phyloP scores from a whole-genome alignment of 2,888 invertebrate species.

The Lepidocyrtoides sp. region DNA sequence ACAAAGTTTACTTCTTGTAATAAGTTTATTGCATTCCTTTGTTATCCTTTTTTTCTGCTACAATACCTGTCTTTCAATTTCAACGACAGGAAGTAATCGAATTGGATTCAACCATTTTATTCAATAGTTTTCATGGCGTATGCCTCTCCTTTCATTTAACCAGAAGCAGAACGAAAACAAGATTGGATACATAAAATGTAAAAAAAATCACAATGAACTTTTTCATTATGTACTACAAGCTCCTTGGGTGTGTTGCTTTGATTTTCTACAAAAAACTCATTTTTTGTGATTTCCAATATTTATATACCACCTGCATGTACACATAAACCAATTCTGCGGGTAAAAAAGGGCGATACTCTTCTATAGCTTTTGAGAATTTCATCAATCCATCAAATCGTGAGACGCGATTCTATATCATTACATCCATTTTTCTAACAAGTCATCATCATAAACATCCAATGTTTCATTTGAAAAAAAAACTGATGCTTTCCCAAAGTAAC shows the following conservation, averaged over 20 bases:
- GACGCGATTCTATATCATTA: no score
- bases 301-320: no score
- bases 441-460: no score
- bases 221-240: not conserved
- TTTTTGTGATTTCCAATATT: not conserved
- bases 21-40: constrained; percentile 8
- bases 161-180: not conserved
- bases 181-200: not conserved
- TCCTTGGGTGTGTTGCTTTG: constrained; percentile 32
- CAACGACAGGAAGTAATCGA: constrained; percentile 39
- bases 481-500: no score
- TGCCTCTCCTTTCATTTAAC: not conserved
- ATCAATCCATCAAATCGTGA: no score
- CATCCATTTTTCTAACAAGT: no score
- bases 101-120: constrained; percentile 4
- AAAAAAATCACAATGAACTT: constrained; percentile 4
- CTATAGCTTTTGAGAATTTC: no score
- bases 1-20: not conserved
- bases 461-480: no score
- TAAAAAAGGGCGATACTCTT: no score
- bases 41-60: not conserved
- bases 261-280: constrained; percentile 17
- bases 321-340: no score
- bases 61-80: constrained; percentile 24
- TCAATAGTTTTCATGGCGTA: constrained; percentile 3